Conservation (phyloP, 2,888 invertebrate genomes). For the Thumatha senex region DNA sequence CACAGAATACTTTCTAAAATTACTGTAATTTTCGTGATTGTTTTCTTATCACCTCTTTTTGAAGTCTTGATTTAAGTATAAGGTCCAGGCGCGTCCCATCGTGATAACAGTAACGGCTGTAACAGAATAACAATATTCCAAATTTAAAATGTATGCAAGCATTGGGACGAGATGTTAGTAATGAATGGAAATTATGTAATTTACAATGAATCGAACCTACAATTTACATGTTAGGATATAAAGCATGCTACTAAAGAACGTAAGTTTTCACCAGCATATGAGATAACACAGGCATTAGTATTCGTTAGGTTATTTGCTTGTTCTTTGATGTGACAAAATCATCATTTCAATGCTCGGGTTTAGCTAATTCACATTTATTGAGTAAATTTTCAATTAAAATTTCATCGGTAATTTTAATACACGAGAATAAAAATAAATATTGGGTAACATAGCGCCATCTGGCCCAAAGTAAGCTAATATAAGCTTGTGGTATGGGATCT, state of each 20-base stretch:
- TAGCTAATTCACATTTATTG: no score
- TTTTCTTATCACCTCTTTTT: constrained; percentile 28
- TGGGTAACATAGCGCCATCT: no score
- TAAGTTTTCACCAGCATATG: no score
- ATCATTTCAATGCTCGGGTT: no score
- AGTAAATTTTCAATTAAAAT: no score
- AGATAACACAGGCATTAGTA: no score
- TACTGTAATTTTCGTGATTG: constrained; percentile 14
- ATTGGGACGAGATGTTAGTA: constrained; percentile 7
- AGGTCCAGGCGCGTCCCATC: constrained; percentile 45
- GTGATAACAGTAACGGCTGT: constrained; percentile 46
- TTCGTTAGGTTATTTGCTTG: no score
- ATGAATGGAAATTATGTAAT: constrained; percentile 13
- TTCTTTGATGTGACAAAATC: no score
- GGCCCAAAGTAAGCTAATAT: no score
- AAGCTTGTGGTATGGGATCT: no score
- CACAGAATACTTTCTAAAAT: constrained; percentile 28
- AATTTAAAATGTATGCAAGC: constrained; percentile 6
- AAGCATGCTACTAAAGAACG: constrained; percentile 23
- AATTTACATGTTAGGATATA: constrained; percentile 2
- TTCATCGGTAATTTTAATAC: no score
- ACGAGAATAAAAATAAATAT: no score
- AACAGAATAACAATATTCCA: constrained; percentile 37
- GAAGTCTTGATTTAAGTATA: constrained; percentile 54
- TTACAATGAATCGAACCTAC: constrained; percentile 15